Evolutionary conservation across 2,888 invertebrate genomes (phyloP), one percentile per base, ranked within the genome.

Genomic region (Morinoia aosen): DNA sequence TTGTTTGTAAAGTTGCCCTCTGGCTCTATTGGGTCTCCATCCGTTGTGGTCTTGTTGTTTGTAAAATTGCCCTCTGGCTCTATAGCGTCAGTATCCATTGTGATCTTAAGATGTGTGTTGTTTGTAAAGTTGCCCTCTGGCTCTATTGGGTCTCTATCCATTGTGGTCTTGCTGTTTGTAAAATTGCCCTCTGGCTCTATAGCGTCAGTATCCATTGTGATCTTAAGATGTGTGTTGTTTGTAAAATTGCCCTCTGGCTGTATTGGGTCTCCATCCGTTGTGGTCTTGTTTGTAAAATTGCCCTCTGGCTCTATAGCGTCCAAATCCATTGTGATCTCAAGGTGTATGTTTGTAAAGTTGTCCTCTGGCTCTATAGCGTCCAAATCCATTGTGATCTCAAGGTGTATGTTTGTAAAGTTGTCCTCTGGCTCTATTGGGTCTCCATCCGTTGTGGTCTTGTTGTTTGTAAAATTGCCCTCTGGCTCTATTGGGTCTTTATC

Each of bases 11-110:
- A 99, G 99, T 98, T 98, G 99, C 97, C 98, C 99, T 97, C 98
- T 99, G 97, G 99, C 99, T 98, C 99, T 99, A 97, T 99, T 99
- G 96, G 99, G 99, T 98, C 99, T 99, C 98, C 98, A 99, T 97
- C 99, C 5, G 48, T 96, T 99, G 99, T 98, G 99, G 99, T 98
- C 98, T 99, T 76, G 12, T 76, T 76, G 8, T 19, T 76, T 0
- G 8, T 19, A 19, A 61, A 19, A 10, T 61, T 12, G 61, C 12
- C 12, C 61, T 61, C 61, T 16, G 8, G 61, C 14, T 16, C 25
- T 12, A 33, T 33, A 10, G 19, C 76, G 7, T 10, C 10, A 2
- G 76, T 33, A 76, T 76, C 76, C 16, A 1, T 76, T 76, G 1
- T 97, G 99, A 99, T 97, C 98, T 99, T 97, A 99, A 99, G 98